Evolutionary conservation across 2,888 invertebrate genomes (phyloP).

Genomic region (Lumbricus terrestris): DNA sequence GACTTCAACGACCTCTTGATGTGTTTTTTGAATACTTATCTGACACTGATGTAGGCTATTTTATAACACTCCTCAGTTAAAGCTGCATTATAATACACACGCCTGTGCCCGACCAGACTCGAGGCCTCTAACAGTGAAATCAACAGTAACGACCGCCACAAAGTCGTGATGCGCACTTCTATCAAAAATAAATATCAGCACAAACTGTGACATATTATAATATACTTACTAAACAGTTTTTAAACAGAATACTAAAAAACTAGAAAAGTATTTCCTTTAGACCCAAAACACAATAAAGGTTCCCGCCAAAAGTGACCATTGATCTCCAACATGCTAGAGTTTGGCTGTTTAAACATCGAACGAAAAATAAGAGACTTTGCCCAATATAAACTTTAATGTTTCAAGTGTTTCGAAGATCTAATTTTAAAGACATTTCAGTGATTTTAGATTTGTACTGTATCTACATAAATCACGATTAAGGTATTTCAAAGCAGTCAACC

Average conservation of each 20-base stretch:
- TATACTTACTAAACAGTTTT: neutral
- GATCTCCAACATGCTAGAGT: neutral
- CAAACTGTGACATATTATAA: neutral
- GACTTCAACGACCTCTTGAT: too few species aligned
- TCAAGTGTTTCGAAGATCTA: too few species aligned
- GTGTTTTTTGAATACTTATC: too few species aligned
- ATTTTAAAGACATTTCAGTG: too few species aligned
- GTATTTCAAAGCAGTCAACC: too few species aligned
- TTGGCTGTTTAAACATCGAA: neutral
- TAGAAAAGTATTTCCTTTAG: neutral
- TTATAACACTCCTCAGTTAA: too few species aligned
- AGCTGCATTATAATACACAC: too few species aligned
- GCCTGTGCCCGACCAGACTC: neutral
- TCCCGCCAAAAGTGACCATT: neutral
- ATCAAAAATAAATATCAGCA: neutral
- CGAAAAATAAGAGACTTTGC: neutral
- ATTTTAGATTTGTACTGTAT: too few species aligned
- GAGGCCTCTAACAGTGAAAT: neutral
- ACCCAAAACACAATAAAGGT: neutral
- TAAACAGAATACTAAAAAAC: neutral
- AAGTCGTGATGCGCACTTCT: neutral
- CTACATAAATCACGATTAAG: too few species aligned
- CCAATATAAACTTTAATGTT: too few species aligned
- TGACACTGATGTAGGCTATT: too few species aligned
- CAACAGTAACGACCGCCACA: neutral